These are phyloP conservation scores for Macquaria australasica DNA, from an alignment of 2,113 vertebrate genomes.

Conservation along the genomic window DNA sequence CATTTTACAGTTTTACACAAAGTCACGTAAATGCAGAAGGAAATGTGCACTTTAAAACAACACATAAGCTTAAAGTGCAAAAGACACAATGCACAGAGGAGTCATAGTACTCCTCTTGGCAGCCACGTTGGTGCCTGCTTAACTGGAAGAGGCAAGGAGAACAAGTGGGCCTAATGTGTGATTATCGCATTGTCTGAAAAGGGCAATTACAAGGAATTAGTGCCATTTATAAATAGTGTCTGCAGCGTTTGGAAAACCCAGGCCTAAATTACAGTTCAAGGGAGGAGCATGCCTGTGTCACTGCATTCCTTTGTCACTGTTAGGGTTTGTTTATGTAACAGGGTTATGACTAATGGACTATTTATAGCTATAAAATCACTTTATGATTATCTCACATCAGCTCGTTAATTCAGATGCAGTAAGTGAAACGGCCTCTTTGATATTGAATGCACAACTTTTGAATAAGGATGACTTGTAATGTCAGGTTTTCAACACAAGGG, in stretches of 20 bases:
- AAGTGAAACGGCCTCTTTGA: not conserved
- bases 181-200: slow-evolving; percentile 16
- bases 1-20: not conserved
- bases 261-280: slow-evolving; percentile 3
- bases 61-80: not conserved
- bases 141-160: not conserved
- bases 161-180: not conserved
- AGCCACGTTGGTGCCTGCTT: not conserved
- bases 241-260: not conserved
- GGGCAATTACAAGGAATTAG: slow-evolving; percentile 3
- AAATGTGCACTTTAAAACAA: not conserved
- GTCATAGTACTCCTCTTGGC: not conserved
- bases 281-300: slow-evolving; percentile 61
- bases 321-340: not conserved
- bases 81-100: not conserved
- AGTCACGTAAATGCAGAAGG: not conserved
- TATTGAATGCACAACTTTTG: not conserved
- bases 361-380: not conserved
- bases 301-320: slow-evolving; percentile 62
- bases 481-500: slow-evolving; percentile 38
- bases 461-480: slow-evolving; percentile 20
- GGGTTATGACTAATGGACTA: not conserved
- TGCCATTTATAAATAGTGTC: not conserved
- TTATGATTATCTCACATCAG: not conserved
- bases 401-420: not conserved